Conservation (phyloP, 2,113 vertebrate genomes). For the Ameiurus melas region DNA sequence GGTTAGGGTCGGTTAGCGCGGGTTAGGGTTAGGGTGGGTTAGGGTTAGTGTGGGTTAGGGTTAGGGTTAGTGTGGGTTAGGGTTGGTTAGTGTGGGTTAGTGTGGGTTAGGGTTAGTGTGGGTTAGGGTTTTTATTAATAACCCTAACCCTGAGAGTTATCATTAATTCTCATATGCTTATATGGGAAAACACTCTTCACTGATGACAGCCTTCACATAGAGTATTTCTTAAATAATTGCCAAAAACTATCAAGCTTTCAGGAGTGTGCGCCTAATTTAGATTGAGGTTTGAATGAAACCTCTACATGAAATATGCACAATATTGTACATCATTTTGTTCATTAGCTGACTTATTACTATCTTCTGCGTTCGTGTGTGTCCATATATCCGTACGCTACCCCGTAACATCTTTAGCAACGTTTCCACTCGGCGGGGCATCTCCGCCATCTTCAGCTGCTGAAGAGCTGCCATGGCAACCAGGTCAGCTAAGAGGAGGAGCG, state of each 20-base stretch:
- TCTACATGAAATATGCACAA: background rate
- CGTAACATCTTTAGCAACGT: constrained; percentile 36
- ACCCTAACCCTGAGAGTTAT: no score
- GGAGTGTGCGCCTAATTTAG: background rate
- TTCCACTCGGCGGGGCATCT: constrained; percentile 48
- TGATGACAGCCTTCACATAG: no score
- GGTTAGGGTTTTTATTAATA: background rate
- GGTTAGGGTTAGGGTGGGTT: no score
- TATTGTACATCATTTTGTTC: background rate
- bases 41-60: no score
- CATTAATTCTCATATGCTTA: background rate
- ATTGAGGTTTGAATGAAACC: background rate
- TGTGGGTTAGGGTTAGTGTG: no score
- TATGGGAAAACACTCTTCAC: background rate
- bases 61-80: no score
- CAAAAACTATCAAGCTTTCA: no score
- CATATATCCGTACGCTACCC: constrained; percentile 16
- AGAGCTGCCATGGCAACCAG: constrained; percentile 46
- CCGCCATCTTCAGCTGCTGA: constrained; percentile 40
- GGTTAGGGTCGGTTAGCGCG: no score
- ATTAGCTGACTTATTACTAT: background rate
- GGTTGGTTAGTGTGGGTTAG: no score
- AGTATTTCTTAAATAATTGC: no score
- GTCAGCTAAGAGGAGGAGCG: constrained; percentile 47
- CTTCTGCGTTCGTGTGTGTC: background rate